A percentile compares a stretch with the other conserved stretches of the same genome.
Conservation (phyloP, 2,888 invertebrate genomes). For the Erannis defoliaria region DNA sequence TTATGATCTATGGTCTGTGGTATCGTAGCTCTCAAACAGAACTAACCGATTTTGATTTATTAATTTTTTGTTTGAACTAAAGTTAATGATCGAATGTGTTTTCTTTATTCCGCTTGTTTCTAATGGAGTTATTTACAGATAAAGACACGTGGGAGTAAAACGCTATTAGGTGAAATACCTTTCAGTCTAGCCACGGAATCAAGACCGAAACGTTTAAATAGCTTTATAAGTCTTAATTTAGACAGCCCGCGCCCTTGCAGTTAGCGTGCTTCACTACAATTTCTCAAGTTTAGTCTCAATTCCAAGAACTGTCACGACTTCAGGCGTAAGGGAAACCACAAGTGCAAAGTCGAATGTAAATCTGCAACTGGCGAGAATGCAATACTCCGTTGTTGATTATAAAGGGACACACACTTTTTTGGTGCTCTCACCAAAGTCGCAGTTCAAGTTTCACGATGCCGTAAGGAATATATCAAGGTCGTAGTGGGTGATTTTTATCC, state of each 20-base stretch:
- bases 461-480: too few species aligned
- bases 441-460: too few species aligned
- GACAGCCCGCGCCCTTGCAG: background rate
- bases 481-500: too few species aligned
- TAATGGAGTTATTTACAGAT: too few species aligned
- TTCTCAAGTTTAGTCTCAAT: conserved; percentile 4
- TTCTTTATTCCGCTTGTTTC: too few species aligned
- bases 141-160: background rate
- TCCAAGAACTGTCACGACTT: conserved; percentile 2
- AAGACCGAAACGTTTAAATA: background rate
- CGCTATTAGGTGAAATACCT: background rate
- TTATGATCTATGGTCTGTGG: too few species aligned
- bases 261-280: conserved; percentile 5
- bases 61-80: too few species aligned
- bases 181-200: background rate
- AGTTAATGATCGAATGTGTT: too few species aligned
- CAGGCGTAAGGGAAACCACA: conserved; percentile 7
- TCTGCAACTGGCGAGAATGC: background rate
- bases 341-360: conserved; percentile 14
- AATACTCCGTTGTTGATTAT: background rate
- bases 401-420: background rate
- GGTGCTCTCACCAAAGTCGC: too few species aligned
- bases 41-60: too few species aligned
- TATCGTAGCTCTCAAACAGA: too few species aligned
- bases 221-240: background rate